Base-by-base conservation (phyloP, 1,140 invertebrate species). In the Atta texana region DNA sequence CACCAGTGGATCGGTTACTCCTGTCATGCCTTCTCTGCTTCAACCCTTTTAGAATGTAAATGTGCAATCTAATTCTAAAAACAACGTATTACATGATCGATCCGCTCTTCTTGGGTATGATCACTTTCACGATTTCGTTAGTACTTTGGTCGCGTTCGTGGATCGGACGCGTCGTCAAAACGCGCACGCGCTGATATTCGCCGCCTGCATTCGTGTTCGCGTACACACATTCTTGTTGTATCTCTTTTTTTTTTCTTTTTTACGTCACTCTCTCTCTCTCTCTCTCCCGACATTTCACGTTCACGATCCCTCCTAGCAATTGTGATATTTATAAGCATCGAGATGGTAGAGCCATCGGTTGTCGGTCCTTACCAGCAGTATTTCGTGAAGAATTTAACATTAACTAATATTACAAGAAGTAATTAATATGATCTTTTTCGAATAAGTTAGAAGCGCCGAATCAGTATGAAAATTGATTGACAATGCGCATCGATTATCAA, bases 1-100 rank as follows among this genome's bases (percentile, higher is more conserved):
- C 80, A 92, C 90, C 86, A 90, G 14, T 61, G 85, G 10, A 4
- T 87, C 75, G 31, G 21, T 71, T 14, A 85, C 88, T 49, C 31
- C 64, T 85, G 80, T 85, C 90, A 91, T 91, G 28, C 12, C 68
- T 76, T n/a, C n/a, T 55, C 49, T 18, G 21, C 6, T 49, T 16
- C 68, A 21, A 12, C 3, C 8, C 24, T 16, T 21, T 66, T 21
- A 39, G 66, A 44, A 10, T 2, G 14, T 34, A 10, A 75, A 28
- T 28, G 44, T 12, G 7, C 55, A 59, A 63, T 84, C 28, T 61
- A 61, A 69, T 69, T 51, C 49, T 69, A 51, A 84, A 74, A 51
- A 21, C 55, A 74, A 57, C 12, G 49, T 21, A 44, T 10, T 64
- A 12, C 72, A 14, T n/a, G 39, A 71, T 61, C 53, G 28, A 74